Percentiles rank a stretch among this genome's conserved stretches.
These are phyloP conservation scores for Cryptotis parvus DNA, from an alignment of 2,113 vertebrate species.

Conservation along the genomic window DNA sequence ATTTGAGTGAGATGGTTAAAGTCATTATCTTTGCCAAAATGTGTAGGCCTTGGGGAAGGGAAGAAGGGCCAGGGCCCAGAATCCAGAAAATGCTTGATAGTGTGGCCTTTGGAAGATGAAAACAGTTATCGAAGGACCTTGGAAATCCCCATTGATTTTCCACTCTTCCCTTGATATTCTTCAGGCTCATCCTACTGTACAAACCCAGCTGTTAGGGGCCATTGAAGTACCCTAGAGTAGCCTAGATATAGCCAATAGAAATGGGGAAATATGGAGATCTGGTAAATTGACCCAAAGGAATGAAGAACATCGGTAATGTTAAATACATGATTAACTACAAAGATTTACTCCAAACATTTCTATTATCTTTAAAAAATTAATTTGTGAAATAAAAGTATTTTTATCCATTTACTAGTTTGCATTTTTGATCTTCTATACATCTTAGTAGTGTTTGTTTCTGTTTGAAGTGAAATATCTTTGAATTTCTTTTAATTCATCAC, in stretches of 20 bases:
- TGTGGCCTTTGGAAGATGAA: not conserved
- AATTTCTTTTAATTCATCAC: not conserved
- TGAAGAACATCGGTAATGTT: not conserved
- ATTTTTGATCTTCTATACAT: not conserved
- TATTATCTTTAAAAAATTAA: constrained; percentile 12
- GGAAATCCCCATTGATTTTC: not conserved
- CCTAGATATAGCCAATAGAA: too few species aligned
- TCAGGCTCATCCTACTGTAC: not conserved
- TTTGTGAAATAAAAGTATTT: not conserved
- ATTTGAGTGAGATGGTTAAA: not conserved
- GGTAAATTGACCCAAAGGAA: not conserved
- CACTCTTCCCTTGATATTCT: not conserved
- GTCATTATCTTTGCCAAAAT: not conserved
- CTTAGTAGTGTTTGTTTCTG: not conserved
- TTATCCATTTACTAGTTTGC: not conserved
- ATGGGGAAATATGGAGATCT: not conserved
- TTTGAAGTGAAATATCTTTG: not conserved
- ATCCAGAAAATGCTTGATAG: not conserved
- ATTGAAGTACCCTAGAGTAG: not conserved
- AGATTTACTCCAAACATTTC: not conserved
- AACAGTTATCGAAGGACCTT: not conserved
- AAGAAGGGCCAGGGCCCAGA: not conserved
- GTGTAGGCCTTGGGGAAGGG: not conserved
- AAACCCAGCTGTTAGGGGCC: not conserved
- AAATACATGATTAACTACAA: not conserved